phyloP scores from a whole-genome alignment of 2,797 vertebrate species.

The Chromobotia macracanthus region DNA sequence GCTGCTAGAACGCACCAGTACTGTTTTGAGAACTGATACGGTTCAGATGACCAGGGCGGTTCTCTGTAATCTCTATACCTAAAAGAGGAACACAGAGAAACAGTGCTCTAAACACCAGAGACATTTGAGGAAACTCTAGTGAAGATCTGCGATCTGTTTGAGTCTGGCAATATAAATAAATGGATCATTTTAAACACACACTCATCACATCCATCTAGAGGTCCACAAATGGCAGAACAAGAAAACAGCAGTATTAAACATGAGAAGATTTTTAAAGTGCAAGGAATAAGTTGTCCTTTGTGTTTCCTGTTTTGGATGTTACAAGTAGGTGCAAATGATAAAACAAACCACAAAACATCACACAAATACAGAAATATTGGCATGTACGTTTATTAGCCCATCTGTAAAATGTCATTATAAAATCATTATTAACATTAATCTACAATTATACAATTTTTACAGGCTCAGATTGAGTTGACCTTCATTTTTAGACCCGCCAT shows the following conservation, averaged over 20 bases:
- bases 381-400: no score
- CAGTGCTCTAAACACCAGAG: constrained; percentile 1
- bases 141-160: no score
- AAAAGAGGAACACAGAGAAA: constrained; percentile 42
- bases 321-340: no score
- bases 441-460: no score
- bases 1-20: constrained; percentile 95
- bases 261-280: no score
- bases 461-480: constrained; percentile 9
- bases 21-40: constrained; percentile 92
- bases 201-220: constrained; percentile 19
- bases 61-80: constrained; percentile 99
- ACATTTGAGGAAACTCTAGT: not conserved
- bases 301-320: no score
- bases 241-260: no score
- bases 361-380: no score
- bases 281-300: no score
- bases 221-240: no score
- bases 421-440: no score
- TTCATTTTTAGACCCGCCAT: constrained; percentile 8
- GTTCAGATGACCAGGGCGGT: constrained; percentile 88
- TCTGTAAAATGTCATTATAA: constrained; percentile 33
- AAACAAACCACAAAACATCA: no score
- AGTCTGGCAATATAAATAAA: constrained; percentile 33
- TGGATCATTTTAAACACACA: constrained; percentile 24